phyloP scores from a whole-genome alignment of 2,797 vertebrate genomes.

The Pipistrellus pipistrellus region DNA sequence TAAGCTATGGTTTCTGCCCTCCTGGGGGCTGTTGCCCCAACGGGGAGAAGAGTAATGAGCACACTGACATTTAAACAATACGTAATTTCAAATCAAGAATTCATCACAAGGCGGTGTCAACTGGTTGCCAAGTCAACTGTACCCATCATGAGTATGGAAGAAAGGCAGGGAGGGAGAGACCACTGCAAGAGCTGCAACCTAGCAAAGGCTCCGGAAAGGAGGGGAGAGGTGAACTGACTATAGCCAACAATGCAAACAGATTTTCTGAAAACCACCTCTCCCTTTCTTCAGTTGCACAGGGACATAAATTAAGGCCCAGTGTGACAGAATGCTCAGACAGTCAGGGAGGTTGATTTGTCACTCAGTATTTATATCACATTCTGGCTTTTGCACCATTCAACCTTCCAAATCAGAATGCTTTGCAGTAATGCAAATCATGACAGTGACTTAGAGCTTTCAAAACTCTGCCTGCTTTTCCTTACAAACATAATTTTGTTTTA shows the following conservation, averaged over 20 bases:
- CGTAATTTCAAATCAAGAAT: not conserved
- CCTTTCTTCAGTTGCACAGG: not conserved
- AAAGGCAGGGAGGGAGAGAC: not conserved
- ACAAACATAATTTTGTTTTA: not conserved
- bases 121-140: not conserved
- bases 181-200: not conserved
- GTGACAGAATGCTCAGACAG: not conserved
- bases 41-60: constrained; percentile 8
- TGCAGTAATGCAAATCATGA: not conserved
- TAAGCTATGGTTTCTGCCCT: not conserved
- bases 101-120: not conserved
- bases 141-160: not conserved
- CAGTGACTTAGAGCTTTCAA: not conserved
- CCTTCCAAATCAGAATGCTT: not conserved
- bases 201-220: not conserved
- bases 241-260: not conserved
- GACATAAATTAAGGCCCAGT: not conserved
- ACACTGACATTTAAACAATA: not conserved
- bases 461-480: not conserved
- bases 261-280: not conserved
- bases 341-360: not conserved
- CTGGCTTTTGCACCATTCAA: not conserved
- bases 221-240: not conserved
- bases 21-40: not conserved
- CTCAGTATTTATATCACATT: not conserved